Evolutionary conservation across 2,888 invertebrate species (phyloP).

Genomic region (Pyralis farinalis): DNA sequence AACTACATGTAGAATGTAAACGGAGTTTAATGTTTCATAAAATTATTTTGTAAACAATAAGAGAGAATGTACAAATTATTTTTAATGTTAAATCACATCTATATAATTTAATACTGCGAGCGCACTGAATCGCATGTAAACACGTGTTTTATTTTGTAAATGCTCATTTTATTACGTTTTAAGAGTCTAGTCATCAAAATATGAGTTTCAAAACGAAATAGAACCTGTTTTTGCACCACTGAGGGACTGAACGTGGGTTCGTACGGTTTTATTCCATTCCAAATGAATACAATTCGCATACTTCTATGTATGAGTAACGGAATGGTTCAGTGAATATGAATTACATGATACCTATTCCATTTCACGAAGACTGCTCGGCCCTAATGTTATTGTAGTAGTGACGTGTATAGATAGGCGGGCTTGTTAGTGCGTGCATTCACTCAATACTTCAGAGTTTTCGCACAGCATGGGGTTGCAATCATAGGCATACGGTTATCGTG

Average conservation of each 20-base stretch:
- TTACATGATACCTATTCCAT: too few relatives aligned
- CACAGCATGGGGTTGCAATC: too few relatives aligned
- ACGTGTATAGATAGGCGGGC: too few relatives aligned
- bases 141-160: slow-evolving; percentile 65
- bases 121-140: slow-evolving; percentile 35
- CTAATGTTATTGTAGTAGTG: too few relatives aligned
- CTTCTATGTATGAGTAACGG: slow-evolving; percentile 27
- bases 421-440: too few relatives aligned
- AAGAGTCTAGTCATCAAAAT: slow-evolving; percentile 79
- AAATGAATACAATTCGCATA: slow-evolving; percentile 25
- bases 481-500: too few relatives aligned
- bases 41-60: slow-evolving; percentile 20
- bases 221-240: slow-evolving; percentile 38
- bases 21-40: slow-evolving; percentile 2
- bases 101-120: slow-evolving; percentile 30
- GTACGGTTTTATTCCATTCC: slow-evolving; percentile 26
- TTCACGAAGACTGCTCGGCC: too few relatives aligned
- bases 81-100: slow-evolving; percentile 16
- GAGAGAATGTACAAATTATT: slow-evolving; percentile 34
- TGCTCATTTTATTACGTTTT: slow-evolving; percentile 77
- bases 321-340: slow-evolving; percentile 29
- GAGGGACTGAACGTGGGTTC: slow-evolving; percentile 22
- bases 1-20: slow-evolving; percentile 21
- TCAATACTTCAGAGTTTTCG: too few relatives aligned
- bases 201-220: slow-evolving; percentile 60